These are phyloP conservation scores for Sebastes miniatus DNA, from an alignment of 2,797 vertebrate species.

Conservation along the genomic window DNA sequence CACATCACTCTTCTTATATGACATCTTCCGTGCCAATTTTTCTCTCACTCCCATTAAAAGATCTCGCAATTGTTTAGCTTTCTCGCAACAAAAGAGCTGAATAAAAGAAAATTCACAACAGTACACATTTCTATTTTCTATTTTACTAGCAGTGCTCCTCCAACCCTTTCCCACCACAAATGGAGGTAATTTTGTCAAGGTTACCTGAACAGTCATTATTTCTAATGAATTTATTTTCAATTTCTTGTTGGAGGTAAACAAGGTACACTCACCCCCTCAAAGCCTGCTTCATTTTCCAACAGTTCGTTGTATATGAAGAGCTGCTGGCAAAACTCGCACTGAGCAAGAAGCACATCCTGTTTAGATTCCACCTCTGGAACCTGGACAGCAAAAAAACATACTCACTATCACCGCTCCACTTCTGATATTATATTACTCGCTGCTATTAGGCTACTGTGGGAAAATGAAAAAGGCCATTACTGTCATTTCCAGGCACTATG, in stretches of 20 bases:
- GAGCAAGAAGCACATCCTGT: conserved; percentile 35
- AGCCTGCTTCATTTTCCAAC: conserved; percentile 39
- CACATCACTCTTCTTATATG: conserved; percentile 45
- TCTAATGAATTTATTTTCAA: conserved; percentile 38
- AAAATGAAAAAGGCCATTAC: conserved; percentile 57
- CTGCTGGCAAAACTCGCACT: conserved; percentile 62
- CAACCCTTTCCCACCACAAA: conserved; percentile 9
- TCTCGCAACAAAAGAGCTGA: conserved; percentile 47
- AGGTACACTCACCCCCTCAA: conserved; percentile 38
- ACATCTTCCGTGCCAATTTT: conserved; percentile 25
- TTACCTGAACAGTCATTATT: conserved; percentile 30
- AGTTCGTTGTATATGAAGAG: conserved; percentile 34
- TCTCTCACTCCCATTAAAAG: conserved; percentile 35
- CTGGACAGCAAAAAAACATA: conserved; percentile 44
- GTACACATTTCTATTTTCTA: not conserved
- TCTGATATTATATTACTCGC: conserved; percentile 62
- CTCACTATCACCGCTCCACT: conserved; percentile 61
- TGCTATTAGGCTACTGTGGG: conserved; percentile 52
- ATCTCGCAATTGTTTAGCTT: conserved; percentile 43
- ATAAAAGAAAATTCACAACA: conserved; percentile 25
- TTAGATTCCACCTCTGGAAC: conserved; percentile 52
- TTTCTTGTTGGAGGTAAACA: conserved; percentile 25
- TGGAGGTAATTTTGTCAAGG: conserved; percentile 23
- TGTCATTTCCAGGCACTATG: conserved; percentile 42
- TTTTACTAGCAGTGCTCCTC: not conserved